Evolutionary conservation across 2,888 invertebrate species (phyloP), one percentile per base, ranked within the genome.

Genomic region (Physocephala rufipes): DNA sequence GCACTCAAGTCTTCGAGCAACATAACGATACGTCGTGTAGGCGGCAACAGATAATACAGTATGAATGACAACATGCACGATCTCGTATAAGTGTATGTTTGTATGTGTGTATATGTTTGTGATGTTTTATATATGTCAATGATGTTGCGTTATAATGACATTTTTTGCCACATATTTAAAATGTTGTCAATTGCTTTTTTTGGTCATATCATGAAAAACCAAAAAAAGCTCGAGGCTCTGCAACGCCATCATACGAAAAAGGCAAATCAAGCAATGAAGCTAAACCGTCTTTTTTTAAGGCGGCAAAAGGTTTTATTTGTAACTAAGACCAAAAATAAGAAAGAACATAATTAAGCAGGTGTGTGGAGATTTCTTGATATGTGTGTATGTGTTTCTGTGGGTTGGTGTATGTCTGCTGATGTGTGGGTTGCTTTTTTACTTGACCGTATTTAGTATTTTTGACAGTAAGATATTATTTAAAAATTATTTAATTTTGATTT

Each of bases 161-260:
- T 63, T 47, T 63, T 47, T 45, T 45, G 62, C 62, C 24, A 45
- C 47, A 45, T 63, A 45, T 59, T 63, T 12, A 21, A 16, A 19
- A 45, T 2, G 53, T 53, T 24, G 58, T 30, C 68, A 61, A 30
- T 62, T 28, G 19, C 68, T 51, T 51, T 51, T 61, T 68, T 68
- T 68, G 68, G 68, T 47, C 24, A 68, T 7, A 62, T 68, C 30
- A 68, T 36, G 30, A 49, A 62, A 61, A 65, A 51, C 43, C 21
- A 12, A 30, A 62, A 59, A 67, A 43, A 58, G 21, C 45, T 58
- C 26, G 49, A 26, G 16, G 36, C 36, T 36, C 36, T 36, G 36
- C 36, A 36, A 36, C 36, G 36, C 36, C 36, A 9, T 7, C 36
- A 26, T 51, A 49, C 51, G 51, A 30, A 58, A 59, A 67, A 67